These are phyloP conservation scores for Cuculus canorus DNA, from an alignment of 2,797 vertebrate genomes.

Conservation along the genomic window DNA sequence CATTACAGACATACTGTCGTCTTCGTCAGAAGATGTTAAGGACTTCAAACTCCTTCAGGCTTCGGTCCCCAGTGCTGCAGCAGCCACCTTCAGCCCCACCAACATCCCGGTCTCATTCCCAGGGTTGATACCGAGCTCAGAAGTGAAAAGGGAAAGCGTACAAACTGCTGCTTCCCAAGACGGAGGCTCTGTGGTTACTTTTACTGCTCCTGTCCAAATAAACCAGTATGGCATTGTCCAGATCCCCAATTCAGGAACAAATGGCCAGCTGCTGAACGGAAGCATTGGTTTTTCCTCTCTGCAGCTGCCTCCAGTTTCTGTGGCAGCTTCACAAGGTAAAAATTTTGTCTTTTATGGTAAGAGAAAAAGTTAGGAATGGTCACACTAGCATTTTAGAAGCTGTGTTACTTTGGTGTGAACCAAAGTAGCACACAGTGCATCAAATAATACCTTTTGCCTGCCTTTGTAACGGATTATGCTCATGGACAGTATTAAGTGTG, in stretches of 20 bases:
- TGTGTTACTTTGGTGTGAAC: not conserved
- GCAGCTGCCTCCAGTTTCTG: constrained; percentile 88
- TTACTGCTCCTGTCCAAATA: constrained; percentile 91
- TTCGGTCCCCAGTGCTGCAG: constrained; percentile 77
- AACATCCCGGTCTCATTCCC: constrained; percentile 81
- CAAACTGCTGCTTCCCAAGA: constrained; percentile 88
- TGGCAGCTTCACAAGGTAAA: constrained; percentile 90
- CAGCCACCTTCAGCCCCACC: constrained; percentile 80
- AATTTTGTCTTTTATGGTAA: constrained; percentile 37
- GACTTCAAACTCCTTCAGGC: constrained; percentile 85
- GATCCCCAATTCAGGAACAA: constrained; percentile 87
- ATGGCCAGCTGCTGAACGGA: constrained; percentile 86
- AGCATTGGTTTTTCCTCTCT: constrained; percentile 89
- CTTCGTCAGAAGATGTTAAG: constrained; percentile 85
- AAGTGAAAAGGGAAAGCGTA: constrained; percentile 91
- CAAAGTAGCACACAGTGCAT: not conserved
- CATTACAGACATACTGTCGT: constrained; percentile 87
- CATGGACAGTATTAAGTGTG: not conserved
- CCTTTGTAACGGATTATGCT: not conserved
- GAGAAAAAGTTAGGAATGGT: not conserved
- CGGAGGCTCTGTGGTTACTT: constrained; percentile 89
- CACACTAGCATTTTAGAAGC: not conserved
- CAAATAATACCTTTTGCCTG: not conserved
- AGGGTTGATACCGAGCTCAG: constrained; percentile 84
- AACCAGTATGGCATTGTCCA: constrained; percentile 95